phyloP scores from a whole-genome alignment of 1,140 invertebrate species.

The Trachelipus rathkii region DNA sequence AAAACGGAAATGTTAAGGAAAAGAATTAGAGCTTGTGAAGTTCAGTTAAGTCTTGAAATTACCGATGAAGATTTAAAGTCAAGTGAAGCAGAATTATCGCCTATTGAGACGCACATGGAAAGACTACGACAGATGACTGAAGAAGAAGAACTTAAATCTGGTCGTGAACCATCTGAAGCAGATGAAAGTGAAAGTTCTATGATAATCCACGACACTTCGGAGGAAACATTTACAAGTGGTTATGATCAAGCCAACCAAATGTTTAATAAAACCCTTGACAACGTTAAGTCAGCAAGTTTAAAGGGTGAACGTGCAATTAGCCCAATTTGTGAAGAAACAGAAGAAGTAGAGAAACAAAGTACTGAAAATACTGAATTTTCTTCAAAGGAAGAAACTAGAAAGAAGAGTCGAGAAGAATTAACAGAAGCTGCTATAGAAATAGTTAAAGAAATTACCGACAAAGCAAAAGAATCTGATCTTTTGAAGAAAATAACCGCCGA shows the following conservation, averaged over 20 bases:
- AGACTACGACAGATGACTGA: constrained; percentile 45
- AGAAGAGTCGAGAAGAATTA: constrained; percentile 44
- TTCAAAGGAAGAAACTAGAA: constrained; percentile 54
- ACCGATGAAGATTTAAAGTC: constrained; percentile 64
- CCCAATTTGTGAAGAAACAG: constrained; percentile 47
- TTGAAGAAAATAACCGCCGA: constrained; percentile 34
- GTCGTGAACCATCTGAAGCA: constrained; percentile 41
- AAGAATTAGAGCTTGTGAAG: constrained; percentile 53
- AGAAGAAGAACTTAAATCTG: constrained; percentile 41
- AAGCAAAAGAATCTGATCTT: constrained; percentile 51
- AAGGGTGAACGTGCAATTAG: constrained; percentile 42
- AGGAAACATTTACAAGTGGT: constrained; percentile 39
- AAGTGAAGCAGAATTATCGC: constrained; percentile 63
- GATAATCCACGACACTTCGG: constrained; percentile 41
- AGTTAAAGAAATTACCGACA: constrained; percentile 50
- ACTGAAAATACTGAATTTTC: constrained; percentile 6
- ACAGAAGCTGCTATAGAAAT: constrained; percentile 39
- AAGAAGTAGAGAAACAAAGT: constrained; percentile 44
- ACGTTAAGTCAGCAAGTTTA: constrained; percentile 33
- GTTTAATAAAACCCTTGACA: constrained; percentile 43
- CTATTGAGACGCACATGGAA: constrained; percentile 57
- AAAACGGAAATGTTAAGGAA: constrained; percentile 52
- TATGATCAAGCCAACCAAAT: constrained; percentile 45
- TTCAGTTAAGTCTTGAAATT: constrained; percentile 61
- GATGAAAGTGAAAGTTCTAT: constrained; percentile 45